Evolutionary conservation across 2,888 invertebrate genomes (phyloP).

Genomic region (Ptychoptera contaminata): DNA sequence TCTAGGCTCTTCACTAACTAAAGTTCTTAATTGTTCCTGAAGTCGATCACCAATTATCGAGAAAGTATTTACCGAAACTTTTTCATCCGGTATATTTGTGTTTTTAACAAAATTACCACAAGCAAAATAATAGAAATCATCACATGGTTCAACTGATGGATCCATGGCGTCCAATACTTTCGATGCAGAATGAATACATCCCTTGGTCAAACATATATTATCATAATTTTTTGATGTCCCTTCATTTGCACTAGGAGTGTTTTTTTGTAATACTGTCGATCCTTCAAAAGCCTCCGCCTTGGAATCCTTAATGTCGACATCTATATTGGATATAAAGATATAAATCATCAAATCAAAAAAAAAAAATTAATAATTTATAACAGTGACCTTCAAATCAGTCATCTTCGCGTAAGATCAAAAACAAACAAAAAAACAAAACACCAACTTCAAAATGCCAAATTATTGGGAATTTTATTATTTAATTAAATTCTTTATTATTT

Average conservation of each 20-base stretch:
- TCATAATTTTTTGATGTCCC: constrained; percentile 17
- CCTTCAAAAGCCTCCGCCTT: too few species aligned
- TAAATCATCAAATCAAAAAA: too few species aligned
- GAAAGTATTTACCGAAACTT: constrained; percentile 29
- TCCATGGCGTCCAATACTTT: constrained; percentile 51
- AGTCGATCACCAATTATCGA: constrained; percentile 30
- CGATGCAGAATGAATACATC: constrained; percentile 62
- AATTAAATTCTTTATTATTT: too few species aligned
- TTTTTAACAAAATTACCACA: constrained; percentile 54
- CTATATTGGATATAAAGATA: too few species aligned
- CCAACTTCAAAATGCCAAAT: too few species aligned
- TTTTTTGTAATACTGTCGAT: too few species aligned
- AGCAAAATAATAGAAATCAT: constrained; percentile 62
- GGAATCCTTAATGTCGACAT: too few species aligned
- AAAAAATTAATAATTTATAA: too few species aligned
- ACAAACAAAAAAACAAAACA: too few species aligned
- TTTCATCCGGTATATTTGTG: constrained; percentile 56
- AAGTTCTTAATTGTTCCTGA: constrained; percentile 28
- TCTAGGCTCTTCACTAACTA: constrained; percentile 25
- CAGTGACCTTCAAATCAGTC: too few species aligned
- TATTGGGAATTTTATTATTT: too few species aligned
- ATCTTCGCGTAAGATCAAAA: too few species aligned
- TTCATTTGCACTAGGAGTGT: neutral
- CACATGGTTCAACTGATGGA: constrained; percentile 49
- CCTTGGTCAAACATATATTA: constrained; percentile 51